These are phyloP conservation scores for Brachyrhaphis roseni DNA, from an alignment of 2,797 vertebrate genomes.

Conservation along the genomic window DNA sequence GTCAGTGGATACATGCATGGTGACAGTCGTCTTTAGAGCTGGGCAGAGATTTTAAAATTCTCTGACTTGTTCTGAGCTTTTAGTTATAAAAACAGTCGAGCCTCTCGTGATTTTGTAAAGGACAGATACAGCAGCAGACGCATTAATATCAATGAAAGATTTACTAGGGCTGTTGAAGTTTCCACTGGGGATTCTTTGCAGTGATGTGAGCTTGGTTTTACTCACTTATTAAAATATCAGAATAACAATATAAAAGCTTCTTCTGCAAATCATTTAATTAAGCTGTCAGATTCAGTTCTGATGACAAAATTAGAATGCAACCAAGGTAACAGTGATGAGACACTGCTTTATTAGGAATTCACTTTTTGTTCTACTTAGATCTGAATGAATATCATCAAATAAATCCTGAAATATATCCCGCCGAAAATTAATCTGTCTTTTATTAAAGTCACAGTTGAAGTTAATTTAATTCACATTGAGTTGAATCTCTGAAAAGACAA, in stretches of 20 bases:
- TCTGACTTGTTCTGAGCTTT: neutral
- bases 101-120: neutral
- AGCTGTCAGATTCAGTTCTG: neutral
- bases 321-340: neutral
- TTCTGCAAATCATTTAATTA: neutral
- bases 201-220: neutral
- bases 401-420: neutral
- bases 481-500: neutral
- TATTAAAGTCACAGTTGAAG: neutral
- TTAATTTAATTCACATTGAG: neutral
- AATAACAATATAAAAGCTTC: neutral
- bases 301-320: neutral
- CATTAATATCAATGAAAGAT: neutral
- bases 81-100: neutral
- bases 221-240: neutral
- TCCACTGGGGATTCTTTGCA: neutral
- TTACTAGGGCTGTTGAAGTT: neutral
- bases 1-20: constrained; percentile 11
- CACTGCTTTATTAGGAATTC: neutral
- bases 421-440: neutral
- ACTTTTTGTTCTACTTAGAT: neutral
- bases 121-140: neutral
- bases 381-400: neutral
- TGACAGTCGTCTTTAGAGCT: neutral
- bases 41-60: neutral